Conservation (phyloP, 2,888 invertebrate species). For the Cancer borealis region DNA sequence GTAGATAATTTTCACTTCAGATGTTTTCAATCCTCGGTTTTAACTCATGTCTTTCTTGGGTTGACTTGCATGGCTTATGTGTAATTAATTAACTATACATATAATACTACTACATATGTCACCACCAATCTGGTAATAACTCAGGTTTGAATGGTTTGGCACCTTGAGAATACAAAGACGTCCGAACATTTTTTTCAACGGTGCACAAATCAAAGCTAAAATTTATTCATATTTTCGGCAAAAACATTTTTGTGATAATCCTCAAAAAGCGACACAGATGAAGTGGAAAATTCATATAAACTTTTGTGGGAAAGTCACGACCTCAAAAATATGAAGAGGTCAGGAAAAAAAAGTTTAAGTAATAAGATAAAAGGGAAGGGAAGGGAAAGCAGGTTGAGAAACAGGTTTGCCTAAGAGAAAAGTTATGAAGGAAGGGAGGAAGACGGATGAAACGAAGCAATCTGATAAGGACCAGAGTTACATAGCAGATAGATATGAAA, state of each 20-base stretch:
- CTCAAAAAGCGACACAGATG: background rate
- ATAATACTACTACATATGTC: too few species aligned
- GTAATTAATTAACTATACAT: background rate
- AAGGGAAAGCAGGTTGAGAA: background rate
- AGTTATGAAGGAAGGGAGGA: background rate
- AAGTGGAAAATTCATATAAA: background rate
- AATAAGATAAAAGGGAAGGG: background rate
- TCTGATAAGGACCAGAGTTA: background rate
- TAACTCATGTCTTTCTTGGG: background rate
- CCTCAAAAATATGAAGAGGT: background rate
- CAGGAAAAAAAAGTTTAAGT: background rate
- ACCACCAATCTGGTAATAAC: too few species aligned
- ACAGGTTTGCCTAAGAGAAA: background rate
- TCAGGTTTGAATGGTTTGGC: too few species aligned
- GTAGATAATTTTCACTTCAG: background rate
- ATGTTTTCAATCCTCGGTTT: background rate
- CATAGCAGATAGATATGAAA: background rate
- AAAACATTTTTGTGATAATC: background rate
- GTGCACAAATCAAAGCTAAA: background rate
- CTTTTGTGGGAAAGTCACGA: background rate
- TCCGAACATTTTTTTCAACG: background rate
- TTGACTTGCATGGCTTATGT: background rate
- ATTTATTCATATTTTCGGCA: background rate
- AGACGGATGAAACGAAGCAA: background rate
- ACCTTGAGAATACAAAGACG: too few species aligned